phyloP scores from a whole-genome alignment of 1,140 invertebrate genomes.

The Psilanteris sp. region DNA sequence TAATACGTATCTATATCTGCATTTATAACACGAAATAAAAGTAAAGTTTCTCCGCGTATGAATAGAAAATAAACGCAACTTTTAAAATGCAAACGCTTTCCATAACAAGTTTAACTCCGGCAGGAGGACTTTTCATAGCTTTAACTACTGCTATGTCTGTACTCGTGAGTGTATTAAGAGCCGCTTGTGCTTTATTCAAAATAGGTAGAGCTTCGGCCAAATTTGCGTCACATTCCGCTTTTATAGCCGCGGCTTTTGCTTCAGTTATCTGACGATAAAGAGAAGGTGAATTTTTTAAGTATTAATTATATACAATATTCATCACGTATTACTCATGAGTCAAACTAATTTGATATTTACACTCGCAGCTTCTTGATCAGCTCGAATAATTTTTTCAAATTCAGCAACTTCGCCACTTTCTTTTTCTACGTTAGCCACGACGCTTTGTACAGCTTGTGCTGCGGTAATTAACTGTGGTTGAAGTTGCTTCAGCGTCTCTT shows the following conservation, averaged over 20 bases:
- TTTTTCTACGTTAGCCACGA: constrained; percentile 88
- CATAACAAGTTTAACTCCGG: constrained; percentile 95
- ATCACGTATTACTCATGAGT: too few relatives aligned
- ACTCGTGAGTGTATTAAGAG: constrained; percentile 94
- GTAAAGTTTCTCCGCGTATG: too few relatives aligned
- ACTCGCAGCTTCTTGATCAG: constrained; percentile 83
- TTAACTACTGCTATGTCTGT: constrained; percentile 97
- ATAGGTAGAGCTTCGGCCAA: constrained; percentile 96
- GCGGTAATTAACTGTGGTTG: constrained; percentile 94
- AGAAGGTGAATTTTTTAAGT: too few relatives aligned
- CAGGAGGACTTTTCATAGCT: constrained; percentile 98
- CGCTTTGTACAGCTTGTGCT: constrained; percentile 90
- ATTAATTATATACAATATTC: too few relatives aligned
- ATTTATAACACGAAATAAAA: too few relatives aligned
- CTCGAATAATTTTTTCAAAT: constrained; percentile 84
- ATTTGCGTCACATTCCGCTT: constrained; percentile 96
- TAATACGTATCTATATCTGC: too few relatives aligned
- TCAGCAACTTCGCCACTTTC: constrained; percentile 92
- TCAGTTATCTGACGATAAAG: constrained; percentile 63
- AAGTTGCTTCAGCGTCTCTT: constrained; percentile 89
- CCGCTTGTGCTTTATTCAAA: constrained; percentile 92
- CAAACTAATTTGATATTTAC: too few relatives aligned
- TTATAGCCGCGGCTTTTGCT: constrained; percentile 91
- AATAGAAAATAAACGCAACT: constrained; percentile 78
- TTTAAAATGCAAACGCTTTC: constrained; percentile 97